Conservation (phyloP, 2,888 invertebrate species). For the Labia minor region DNA sequence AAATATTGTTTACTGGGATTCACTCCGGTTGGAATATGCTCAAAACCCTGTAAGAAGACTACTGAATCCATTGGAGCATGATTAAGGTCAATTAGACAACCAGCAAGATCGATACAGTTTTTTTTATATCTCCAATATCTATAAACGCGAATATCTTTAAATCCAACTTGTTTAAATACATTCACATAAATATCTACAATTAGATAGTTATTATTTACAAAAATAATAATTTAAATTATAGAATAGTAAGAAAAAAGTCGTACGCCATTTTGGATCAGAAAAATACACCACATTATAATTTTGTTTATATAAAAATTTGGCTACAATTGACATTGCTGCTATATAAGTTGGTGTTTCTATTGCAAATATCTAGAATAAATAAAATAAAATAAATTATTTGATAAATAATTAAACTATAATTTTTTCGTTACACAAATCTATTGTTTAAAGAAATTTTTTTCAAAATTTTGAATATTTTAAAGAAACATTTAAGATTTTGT, state of each 20-base stretch:
- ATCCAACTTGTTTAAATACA: constrained; percentile 77
- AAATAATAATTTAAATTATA: too few relatives aligned
- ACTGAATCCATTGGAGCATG: constrained; percentile 46
- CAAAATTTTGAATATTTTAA: too few relatives aligned
- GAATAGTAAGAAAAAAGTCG: too few relatives aligned
- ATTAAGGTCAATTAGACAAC: constrained; percentile 44
- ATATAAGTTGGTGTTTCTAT: not conserved
- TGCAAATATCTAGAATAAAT: not conserved
- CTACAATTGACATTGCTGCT: not conserved
- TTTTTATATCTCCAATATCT: constrained; percentile 81
- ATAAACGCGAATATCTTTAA: constrained; percentile 66
- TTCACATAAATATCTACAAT: not conserved
- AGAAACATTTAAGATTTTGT: too few relatives aligned
- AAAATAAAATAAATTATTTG: not conserved
- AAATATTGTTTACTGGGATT: constrained; percentile 93
- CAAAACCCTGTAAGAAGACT: constrained; percentile 88
- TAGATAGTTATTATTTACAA: too few relatives aligned
- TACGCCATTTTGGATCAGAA: not conserved
- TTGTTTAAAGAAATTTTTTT: too few relatives aligned
- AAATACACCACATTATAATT: not conserved
- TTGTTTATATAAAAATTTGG: not conserved
- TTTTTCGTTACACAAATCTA: too few relatives aligned
- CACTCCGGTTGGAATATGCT: constrained; percentile 97
- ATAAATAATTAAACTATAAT: too few relatives aligned
- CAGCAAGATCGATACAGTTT: constrained; percentile 63